Evolutionary conservation across 2,797 vertebrate species (phyloP).

Genomic region (Pangasius krempfi): DNA sequence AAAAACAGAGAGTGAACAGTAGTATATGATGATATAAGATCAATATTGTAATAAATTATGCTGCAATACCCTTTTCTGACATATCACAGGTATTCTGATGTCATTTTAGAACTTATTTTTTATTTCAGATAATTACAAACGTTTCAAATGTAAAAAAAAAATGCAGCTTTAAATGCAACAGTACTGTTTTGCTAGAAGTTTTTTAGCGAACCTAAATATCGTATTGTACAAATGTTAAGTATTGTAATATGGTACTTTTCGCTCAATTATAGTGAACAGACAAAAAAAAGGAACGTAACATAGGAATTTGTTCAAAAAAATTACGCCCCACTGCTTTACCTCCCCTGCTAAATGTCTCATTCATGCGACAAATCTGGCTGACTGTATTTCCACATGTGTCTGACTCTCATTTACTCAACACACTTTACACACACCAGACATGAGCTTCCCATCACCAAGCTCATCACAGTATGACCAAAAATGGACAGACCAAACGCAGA

Average conservation of each 20-base stretch:
- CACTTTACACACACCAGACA: neutral
- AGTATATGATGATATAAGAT: neutral
- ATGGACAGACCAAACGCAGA: neutral
- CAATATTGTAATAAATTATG: neutral
- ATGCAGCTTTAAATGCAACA: neutral
- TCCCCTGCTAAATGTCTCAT: conserved; percentile 11
- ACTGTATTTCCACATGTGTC: neutral
- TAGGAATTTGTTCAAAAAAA: neutral
- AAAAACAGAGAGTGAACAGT: neutral
- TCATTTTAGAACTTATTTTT: neutral
- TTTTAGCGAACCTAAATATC: neutral
- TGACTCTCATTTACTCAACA: neutral
- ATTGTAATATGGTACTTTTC: neutral
- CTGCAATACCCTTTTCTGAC: no score
- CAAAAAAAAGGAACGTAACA: neutral
- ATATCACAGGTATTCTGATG: neutral
- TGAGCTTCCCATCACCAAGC: neutral
- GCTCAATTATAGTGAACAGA: neutral
- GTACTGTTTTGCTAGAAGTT: neutral
- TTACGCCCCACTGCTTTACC: neutral
- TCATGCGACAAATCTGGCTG: neutral
- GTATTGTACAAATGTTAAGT: neutral
- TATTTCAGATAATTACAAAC: neutral
- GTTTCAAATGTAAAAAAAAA: neutral
- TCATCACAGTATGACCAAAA: neutral